These are phyloP conservation scores for Garrulus glandarius DNA, from an alignment of 2,797 vertebrate genomes.

Conservation along the genomic window DNA sequence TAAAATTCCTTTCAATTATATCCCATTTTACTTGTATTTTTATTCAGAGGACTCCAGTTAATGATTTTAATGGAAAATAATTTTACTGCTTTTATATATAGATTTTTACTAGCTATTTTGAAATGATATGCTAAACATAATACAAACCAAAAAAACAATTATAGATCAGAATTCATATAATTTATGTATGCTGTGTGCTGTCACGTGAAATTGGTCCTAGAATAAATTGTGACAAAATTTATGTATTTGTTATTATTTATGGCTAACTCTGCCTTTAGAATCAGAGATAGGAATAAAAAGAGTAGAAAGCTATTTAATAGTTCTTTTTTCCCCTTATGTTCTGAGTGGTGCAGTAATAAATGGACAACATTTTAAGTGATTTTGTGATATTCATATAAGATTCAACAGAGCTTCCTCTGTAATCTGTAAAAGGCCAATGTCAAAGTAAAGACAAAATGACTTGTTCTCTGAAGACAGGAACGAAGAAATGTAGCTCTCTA, in stretches of 20 bases:
- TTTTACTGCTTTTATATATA: background rate
- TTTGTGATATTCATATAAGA: conserved; percentile 56
- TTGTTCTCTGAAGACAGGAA: conserved; percentile 61
- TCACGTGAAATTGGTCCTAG: background rate
- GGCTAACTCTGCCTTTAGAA: background rate
- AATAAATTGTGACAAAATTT: background rate
- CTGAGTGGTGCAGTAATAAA: background rate
- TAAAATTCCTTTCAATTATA: background rate
- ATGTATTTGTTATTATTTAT: background rate
- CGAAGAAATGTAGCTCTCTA: conserved; percentile 50
- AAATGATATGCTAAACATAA: background rate
- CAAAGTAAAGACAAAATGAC: conserved; percentile 67
- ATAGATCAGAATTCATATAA: background rate
- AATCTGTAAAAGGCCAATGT: conserved; percentile 61
- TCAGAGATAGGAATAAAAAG: background rate
- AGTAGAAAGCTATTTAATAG: background rate
- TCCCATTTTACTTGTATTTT: background rate
- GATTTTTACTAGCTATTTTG: background rate
- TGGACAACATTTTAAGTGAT: conserved; percentile 43
- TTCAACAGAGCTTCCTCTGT: conserved; percentile 42
- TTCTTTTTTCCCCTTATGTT: background rate
- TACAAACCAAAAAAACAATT: background rate
- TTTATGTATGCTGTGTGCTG: background rate
- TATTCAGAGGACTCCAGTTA: background rate
- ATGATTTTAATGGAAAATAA: conserved; percentile 33